A percentile compares a stretch with the other conserved stretches of the same genome.
Evolutionary conservation across 2,797 vertebrate species (phyloP).

Genomic region (Graptemys geographica): DNA sequence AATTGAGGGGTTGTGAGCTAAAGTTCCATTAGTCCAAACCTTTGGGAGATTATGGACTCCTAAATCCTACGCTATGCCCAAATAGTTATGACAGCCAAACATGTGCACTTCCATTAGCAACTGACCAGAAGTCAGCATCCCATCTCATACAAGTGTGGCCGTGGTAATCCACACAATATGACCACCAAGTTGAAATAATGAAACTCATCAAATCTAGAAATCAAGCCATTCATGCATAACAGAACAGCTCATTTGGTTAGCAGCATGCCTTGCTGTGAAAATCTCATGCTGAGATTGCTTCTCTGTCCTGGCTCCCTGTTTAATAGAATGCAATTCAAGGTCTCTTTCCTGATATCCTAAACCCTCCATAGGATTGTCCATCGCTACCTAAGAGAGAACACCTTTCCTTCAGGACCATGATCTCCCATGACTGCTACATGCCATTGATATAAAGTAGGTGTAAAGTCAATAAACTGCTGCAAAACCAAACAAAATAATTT

Average conservation of each 20-base stretch:
- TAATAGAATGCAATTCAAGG: accelerated
- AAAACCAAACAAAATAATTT: not conserved
- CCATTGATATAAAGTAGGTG: not conserved
- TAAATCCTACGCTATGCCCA: accelerated
- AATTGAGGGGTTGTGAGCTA: not conserved
- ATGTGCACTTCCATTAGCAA: not conserved
- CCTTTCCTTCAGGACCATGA: not conserved
- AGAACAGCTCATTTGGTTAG: not conserved
- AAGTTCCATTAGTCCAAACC: not conserved
- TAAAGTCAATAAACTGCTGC: not conserved
- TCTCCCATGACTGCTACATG: not conserved
- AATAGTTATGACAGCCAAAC: not conserved
- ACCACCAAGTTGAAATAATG: not conserved
- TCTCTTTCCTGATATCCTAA: not conserved
- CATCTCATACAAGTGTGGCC: not conserved
- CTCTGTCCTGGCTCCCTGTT: not conserved
- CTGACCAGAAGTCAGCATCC: not conserved
- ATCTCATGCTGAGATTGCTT: not conserved
- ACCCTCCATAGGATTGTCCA: not conserved
- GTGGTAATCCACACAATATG: accelerated
- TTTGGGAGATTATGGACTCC: not conserved
- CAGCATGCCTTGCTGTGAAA: not conserved
- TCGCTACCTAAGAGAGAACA: not conserved
- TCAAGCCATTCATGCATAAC: not conserved
- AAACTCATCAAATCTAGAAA: not conserved